phyloP scores from a whole-genome alignment of 2,888 invertebrate genomes.

The Sesia apiformis region DNA sequence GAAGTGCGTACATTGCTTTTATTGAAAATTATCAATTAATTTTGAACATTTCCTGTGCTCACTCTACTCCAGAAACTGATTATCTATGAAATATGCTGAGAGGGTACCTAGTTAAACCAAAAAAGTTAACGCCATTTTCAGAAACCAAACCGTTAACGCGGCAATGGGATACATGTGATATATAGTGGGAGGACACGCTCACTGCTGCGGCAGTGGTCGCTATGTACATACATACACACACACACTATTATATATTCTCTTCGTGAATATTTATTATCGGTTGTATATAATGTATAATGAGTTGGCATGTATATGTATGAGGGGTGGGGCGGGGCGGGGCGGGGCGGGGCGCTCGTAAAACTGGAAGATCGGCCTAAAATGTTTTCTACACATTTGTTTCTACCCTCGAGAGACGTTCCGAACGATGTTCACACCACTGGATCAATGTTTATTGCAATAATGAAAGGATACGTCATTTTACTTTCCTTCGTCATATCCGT shows the following conservation, averaged over 20 bases:
- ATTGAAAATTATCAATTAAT: no score
- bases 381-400: not conserved
- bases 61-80: no score
- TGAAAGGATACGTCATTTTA: no score
- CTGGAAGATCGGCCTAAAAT: not conserved
- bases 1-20: no score
- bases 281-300: conserved; percentile 70
- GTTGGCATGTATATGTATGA: no score
- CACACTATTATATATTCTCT: conserved; percentile 53
- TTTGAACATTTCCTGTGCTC: no score
- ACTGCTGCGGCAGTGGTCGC: conserved; percentile 18
- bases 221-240: conserved; percentile 40
- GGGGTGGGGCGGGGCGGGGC: not conserved
- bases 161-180: conserved; percentile 54
- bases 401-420: no score
- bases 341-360: not conserved
- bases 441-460: no score
- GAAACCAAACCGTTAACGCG: conserved; percentile 17
- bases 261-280: conserved; percentile 67
- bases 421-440: no score
- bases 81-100: not conserved
- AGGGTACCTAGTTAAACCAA: conserved; percentile 52
- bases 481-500: no score
- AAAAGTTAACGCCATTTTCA: conserved; percentile 52
- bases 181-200: conserved; percentile 24